Evolutionary conservation across 92 coral and sea anemone genomes (phyloP).

Genomic region (Siderastrea radians): DNA sequence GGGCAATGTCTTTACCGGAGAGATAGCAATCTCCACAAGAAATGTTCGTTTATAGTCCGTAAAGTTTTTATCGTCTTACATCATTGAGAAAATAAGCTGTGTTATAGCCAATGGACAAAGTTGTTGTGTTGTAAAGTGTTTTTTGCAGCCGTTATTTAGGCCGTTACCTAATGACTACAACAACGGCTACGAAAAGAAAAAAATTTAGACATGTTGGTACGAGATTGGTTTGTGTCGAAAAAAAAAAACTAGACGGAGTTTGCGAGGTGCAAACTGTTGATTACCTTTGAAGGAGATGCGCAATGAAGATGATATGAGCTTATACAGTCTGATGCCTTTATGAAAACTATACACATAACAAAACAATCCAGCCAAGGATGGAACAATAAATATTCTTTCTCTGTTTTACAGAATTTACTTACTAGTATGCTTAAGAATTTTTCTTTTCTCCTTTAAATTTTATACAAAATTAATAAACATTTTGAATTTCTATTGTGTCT

Average conservation of each 20-base stretch:
- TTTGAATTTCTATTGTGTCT: conserved; percentile 21
- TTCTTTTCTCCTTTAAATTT: conserved; percentile 39
- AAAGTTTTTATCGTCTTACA: too few relatives aligned
- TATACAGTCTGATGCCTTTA: conserved; percentile 9
- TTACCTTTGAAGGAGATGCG: not conserved
- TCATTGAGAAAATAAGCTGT: too few relatives aligned
- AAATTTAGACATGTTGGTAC: not conserved
- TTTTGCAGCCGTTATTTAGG: not conserved
- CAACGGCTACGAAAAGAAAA: not conserved
- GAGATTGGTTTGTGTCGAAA: not conserved
- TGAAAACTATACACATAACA: conserved; percentile 29
- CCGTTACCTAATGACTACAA: not conserved
- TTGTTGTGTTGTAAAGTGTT: too few relatives aligned
- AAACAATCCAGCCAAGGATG: conserved; percentile 23
- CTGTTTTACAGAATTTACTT: conserved; percentile 60
- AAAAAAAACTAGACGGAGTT: not conserved
- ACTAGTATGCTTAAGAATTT: conserved; percentile 29
- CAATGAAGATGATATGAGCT: not conserved
- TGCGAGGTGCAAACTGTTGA: conserved; percentile 3
- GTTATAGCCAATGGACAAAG: not conserved
- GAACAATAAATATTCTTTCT: conserved; percentile 56
- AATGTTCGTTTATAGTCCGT: too few relatives aligned
- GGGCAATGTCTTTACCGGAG: too few relatives aligned
- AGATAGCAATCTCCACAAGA: not conserved
- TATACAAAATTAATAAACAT: conserved; percentile 48